Conservation (phyloP, 2,888 invertebrate genomes). For the Lymantria monacha region DNA sequence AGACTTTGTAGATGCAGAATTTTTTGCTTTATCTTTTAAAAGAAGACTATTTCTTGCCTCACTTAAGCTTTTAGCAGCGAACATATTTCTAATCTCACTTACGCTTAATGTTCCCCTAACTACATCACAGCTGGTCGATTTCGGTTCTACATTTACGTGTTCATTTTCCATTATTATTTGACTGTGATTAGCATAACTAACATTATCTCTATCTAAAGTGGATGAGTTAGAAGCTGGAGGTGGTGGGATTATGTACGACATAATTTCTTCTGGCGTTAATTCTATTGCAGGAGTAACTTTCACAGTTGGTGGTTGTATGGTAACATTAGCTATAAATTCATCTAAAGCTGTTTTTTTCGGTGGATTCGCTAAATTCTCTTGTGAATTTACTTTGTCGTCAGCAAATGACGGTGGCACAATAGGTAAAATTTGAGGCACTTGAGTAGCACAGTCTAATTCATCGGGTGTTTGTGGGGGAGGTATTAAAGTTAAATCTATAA, state of each 20-base stretch:
- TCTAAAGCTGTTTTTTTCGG: slow-evolving; percentile 86
- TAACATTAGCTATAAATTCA: slow-evolving; percentile 91
- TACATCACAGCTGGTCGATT: slow-evolving; percentile 69
- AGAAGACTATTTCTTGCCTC: slow-evolving; percentile 78
- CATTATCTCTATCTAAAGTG: slow-evolving; percentile 68
- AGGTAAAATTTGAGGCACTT: slow-evolving; percentile 86
- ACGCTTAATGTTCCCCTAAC: slow-evolving; percentile 82
- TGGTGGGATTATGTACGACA: slow-evolving; percentile 92
- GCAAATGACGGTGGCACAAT: slow-evolving; percentile 90
- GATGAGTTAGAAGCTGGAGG: slow-evolving; percentile 82
- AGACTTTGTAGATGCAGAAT: slow-evolving; percentile 52
- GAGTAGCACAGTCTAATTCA: slow-evolving; percentile 86
- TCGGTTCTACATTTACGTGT: slow-evolving; percentile 46
- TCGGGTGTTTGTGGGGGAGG: slow-evolving; percentile 94
- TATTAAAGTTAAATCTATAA: slow-evolving; percentile 93
- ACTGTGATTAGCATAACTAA: slow-evolving; percentile 65
- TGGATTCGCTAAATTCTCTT: slow-evolving; percentile 49
- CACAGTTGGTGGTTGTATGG: slow-evolving; percentile 90
- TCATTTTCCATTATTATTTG: slow-evolving; percentile 53
- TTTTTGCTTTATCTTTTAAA: slow-evolving; percentile 72
- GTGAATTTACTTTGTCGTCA: slow-evolving; percentile 77
- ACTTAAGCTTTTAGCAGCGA: slow-evolving; percentile 73
- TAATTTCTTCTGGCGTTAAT: slow-evolving; percentile 91
- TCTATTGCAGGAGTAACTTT: slow-evolving; percentile 89
- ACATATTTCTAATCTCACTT: slow-evolving; percentile 79